Conservation (phyloP, 2,888 invertebrate genomes). For the Trichogramma evanescens region DNA sequence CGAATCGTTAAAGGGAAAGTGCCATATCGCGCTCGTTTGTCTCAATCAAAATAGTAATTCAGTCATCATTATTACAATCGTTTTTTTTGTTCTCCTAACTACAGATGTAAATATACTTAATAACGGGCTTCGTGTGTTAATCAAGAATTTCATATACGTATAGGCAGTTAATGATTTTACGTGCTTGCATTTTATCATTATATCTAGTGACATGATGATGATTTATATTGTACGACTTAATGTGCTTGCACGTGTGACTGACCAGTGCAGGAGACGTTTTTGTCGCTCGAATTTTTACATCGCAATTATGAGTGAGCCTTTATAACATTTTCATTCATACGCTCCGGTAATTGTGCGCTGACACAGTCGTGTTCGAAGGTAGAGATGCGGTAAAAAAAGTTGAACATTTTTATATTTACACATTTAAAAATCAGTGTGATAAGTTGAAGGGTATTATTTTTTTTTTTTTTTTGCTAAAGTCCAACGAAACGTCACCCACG, state of each 20-base stretch:
- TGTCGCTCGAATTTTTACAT: not conserved
- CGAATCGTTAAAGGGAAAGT: slow-evolving; percentile 29
- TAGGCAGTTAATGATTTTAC: slow-evolving; percentile 7
- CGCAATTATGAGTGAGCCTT: not conserved
- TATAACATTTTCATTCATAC: not conserved
- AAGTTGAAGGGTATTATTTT: slow-evolving; percentile 18
- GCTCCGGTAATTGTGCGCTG: not conserved
- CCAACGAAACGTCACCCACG: not conserved
- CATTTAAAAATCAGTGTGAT: not conserved
- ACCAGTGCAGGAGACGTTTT: slow-evolving; percentile 34
- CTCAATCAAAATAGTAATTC: slow-evolving; percentile 23
- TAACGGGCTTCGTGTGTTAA: no score
- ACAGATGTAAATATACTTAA: slow-evolving; percentile 30
- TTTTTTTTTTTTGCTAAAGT: slow-evolving; percentile 7
- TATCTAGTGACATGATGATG: not conserved
- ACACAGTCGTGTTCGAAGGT: not conserved
- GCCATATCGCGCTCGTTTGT: slow-evolving; percentile 16
- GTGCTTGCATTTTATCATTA: not conserved
- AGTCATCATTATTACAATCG: slow-evolving; percentile 32
- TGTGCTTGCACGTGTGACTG: slow-evolving; percentile 45
- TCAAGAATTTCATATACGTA: not conserved
- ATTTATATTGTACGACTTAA: slow-evolving; percentile 30
- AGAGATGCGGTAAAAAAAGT: not conserved
- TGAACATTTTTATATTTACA: no score
- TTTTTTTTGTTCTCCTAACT: slow-evolving; percentile 26